phyloP scores from a whole-genome alignment of 2,888 invertebrate genomes.

The Nomada goodeniana region DNA sequence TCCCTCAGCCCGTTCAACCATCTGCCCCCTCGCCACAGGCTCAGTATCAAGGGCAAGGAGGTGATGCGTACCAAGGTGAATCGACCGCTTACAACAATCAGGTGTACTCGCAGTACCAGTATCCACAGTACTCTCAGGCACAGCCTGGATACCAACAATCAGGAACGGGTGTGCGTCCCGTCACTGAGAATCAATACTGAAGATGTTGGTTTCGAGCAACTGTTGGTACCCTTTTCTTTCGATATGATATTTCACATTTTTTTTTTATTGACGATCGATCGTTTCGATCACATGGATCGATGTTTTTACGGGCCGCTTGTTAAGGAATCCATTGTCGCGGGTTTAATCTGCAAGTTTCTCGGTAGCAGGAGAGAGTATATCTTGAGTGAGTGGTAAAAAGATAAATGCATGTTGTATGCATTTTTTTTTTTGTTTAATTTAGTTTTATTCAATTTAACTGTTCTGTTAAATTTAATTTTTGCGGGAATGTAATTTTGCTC shows the following conservation, averaged over 20 bases:
- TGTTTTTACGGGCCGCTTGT: background rate
- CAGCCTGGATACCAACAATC: constrained; percentile 7
- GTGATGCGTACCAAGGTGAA: constrained; percentile 35
- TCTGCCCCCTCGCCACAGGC: constrained; percentile 1
- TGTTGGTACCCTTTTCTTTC: constrained; percentile 10
- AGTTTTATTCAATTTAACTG: too few species aligned
- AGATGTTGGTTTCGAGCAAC: background rate
- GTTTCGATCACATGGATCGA: background rate
- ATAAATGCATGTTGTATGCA: background rate
- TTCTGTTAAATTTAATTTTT: too few species aligned
- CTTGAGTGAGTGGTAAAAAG: background rate
- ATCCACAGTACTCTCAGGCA: constrained; percentile 21
- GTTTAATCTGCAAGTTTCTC: background rate
- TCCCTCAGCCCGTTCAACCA: constrained; percentile 76
- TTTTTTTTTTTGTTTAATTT: background rate
- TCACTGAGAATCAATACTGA: constrained; percentile 75
- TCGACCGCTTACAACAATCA: background rate
- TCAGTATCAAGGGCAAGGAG: constrained; percentile 24
- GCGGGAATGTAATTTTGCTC: too few species aligned
- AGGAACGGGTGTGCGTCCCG: constrained; percentile 72
- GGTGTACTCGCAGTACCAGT: constrained; percentile 4
- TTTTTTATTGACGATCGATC: background rate
- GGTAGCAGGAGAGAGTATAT: background rate
- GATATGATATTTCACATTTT: background rate
- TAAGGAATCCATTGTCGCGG: background rate